Evolutionary conservation across 2,797 vertebrate genomes (phyloP).

Genomic region (Halcyon chelicuti): DNA sequence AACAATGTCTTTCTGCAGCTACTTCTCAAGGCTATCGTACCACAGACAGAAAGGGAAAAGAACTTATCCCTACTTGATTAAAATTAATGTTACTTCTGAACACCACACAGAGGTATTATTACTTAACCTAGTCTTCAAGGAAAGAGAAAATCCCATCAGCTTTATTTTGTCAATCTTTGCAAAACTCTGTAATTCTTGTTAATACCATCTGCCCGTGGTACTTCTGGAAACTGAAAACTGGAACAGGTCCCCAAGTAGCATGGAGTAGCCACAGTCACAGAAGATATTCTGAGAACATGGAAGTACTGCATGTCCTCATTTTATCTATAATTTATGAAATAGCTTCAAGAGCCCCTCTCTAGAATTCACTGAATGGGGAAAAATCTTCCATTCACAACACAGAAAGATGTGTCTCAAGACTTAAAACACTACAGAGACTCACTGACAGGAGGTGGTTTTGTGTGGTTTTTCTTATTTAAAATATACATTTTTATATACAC

Average conservation of each 20-base stretch:
- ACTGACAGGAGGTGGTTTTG: background rate
- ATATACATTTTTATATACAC: fast-evolving
- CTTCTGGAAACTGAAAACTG: constrained; percentile 52
- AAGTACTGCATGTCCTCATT: constrained; percentile 35
- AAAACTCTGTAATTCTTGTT: constrained; percentile 58
- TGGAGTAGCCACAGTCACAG: constrained; percentile 31
- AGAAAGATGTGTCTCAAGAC: background rate
- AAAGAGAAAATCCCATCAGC: constrained; percentile 57
- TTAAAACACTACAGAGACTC: background rate
- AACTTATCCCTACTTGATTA: constrained; percentile 51
- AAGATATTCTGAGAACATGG: constrained; percentile 32
- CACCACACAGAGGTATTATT: constrained; percentile 22
- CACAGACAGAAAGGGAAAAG: background rate
- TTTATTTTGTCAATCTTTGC: constrained; percentile 63
- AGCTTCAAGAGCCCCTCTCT: background rate
- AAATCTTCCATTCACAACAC: background rate
- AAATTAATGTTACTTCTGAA: constrained; percentile 52
- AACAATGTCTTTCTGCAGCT: background rate
- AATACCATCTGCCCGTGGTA: constrained; percentile 16
- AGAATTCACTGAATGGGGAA: background rate
- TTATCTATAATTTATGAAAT: constrained; percentile 34
- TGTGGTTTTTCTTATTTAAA: background rate
- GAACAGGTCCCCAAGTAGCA: constrained; percentile 59
- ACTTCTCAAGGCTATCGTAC: background rate
- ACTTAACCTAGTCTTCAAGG: constrained; percentile 20